Conservation (phyloP, 1,140 invertebrate genomes). For the Drosophila chauvacae region DNA sequence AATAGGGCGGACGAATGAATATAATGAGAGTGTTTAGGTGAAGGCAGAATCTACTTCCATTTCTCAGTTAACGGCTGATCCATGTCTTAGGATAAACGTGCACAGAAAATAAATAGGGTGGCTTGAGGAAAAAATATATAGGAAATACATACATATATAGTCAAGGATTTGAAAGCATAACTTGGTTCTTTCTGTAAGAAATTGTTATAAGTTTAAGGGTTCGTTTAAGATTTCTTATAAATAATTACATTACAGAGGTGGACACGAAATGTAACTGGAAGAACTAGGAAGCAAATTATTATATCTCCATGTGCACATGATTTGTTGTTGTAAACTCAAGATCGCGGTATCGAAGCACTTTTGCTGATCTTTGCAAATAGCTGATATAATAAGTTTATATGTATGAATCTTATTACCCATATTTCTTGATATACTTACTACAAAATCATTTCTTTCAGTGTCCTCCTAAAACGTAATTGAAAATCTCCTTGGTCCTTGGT, state of each 20-base stretch:
- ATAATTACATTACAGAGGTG: not conserved
- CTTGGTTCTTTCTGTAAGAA: too few relatives aligned
- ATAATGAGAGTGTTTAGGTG: constrained; percentile 40
- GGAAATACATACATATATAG: not conserved
- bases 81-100: constrained; percentile 39
- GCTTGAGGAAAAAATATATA: too few relatives aligned
- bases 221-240: not conserved
- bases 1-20: constrained; percentile 19
- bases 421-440: not conserved
- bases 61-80: constrained; percentile 13
- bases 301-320: too few relatives aligned
- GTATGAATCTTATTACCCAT: too few relatives aligned
- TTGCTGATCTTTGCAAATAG: too few relatives aligned
- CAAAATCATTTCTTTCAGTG: constrained; percentile 11
- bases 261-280: too few relatives aligned
- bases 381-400: too few relatives aligned
- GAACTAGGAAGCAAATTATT: too few relatives aligned
- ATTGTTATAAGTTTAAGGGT: not conserved
- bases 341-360: too few relatives aligned
- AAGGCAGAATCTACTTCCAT: constrained; percentile 5
- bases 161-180: not conserved
- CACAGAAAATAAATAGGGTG: constrained; percentile 4
- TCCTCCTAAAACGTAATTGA: constrained; percentile 8
- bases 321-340: too few relatives aligned
- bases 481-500: constrained; percentile 12